phyloP scores from a whole-genome alignment of 2,113 vertebrate species.

The Hypocryptadius cinnamomeus region DNA sequence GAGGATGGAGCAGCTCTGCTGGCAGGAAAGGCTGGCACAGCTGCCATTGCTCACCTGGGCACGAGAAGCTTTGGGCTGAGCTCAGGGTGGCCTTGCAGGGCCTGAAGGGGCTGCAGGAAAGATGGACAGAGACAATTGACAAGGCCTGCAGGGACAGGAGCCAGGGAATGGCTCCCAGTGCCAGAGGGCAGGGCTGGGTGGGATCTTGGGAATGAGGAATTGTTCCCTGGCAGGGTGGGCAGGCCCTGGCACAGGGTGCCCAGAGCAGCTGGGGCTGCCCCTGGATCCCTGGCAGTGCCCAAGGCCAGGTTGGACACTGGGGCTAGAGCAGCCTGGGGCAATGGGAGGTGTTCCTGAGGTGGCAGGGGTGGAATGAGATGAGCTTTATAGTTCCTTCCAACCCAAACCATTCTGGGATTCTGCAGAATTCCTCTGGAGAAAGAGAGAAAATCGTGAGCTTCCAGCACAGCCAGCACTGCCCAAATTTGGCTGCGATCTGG shows the following conservation, averaged over 20 bases:
- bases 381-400: background rate
- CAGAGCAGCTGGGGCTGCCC: background rate
- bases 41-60: background rate
- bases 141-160: background rate
- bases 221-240: background rate
- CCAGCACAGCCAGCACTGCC: background rate
- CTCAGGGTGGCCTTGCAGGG: background rate
- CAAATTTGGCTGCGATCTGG: background rate
- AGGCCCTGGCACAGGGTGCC: background rate
- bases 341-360: background rate
- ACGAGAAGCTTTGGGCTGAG: background rate
- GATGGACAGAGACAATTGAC: background rate
- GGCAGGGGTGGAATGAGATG: no score
- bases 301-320: background rate
- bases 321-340: background rate
- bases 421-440: background rate
- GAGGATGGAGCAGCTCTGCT: background rate
- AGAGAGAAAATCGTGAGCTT: background rate
- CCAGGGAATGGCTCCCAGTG: background rate
- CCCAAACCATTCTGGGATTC: background rate
- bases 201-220: background rate
- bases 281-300: background rate
- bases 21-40: background rate
- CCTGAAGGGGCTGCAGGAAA: background rate
- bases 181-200: background rate